A percentile compares a stretch with the other conserved stretches of the same genome.
Evolutionary conservation across 2,888 invertebrate genomes (phyloP).

Genomic region (Halictus ligatus): DNA sequence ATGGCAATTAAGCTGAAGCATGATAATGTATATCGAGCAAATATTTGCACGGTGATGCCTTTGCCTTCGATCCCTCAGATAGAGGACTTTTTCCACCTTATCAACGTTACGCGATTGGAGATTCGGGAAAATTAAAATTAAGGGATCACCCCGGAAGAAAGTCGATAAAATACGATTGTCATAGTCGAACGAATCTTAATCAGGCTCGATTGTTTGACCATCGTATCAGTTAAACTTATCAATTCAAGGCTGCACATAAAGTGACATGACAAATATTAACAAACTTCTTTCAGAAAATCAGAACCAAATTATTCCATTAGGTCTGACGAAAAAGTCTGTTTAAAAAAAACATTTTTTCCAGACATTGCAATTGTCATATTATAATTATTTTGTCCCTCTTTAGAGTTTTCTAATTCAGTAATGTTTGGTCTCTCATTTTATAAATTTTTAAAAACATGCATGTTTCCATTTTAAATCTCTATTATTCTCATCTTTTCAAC

Average conservation of each 20-base stretch:
- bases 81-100: conserved; percentile 64
- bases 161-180: neutral
- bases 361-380: neutral
- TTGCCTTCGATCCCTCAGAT: conserved; percentile 65
- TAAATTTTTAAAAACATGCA: too few relatives aligned
- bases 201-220: neutral
- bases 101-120: conserved; percentile 55
- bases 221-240: neutral
- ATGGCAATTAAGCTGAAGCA: conserved; percentile 79
- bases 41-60: conserved; percentile 79
- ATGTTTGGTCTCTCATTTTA: too few relatives aligned
- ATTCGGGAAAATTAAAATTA: conserved; percentile 56
- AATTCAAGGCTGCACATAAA: neutral
- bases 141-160: conserved; percentile 15
- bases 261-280: neutral
- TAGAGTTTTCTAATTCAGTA: too few relatives aligned
- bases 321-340: neutral
- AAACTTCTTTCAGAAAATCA: neutral
- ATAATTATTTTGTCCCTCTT: neutral
- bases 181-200: neutral
- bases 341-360: neutral
- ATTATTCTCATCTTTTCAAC: too few relatives aligned
- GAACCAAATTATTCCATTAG: neutral
- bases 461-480: too few relatives aligned
- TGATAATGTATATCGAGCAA: conserved; percentile 78